Evolutionary conservation across 1,140 invertebrate species (phyloP).

Genomic region (Pogonomyrmex barbatus): DNA sequence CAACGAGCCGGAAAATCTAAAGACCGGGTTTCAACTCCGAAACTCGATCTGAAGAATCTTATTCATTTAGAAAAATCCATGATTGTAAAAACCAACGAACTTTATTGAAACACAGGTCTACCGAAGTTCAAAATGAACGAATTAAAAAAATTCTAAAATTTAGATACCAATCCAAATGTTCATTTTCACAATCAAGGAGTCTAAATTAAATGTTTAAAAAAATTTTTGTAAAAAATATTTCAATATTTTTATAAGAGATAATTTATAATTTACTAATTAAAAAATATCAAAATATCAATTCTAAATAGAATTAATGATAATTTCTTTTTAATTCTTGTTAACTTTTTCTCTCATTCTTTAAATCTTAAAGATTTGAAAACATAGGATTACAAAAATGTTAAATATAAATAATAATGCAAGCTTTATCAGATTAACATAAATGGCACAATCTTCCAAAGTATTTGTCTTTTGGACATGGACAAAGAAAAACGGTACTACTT

Average conservation of each 20-base stretch:
- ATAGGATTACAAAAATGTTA: slow-evolving; percentile 1
- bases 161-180: background rate
- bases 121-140: background rate
- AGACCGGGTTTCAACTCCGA: background rate
- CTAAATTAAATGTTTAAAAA: background rate
- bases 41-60: background rate
- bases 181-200: background rate
- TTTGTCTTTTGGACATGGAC: slow-evolving; percentile 13
- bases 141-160: background rate
- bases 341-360: background rate
- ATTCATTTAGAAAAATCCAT: background rate
- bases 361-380: background rate
- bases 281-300: background rate
- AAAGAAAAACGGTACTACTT: slow-evolving; percentile 73
- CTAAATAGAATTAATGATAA: slow-evolving; percentile 8
- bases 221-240: background rate
- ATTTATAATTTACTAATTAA: background rate
- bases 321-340: background rate
- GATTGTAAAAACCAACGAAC: background rate
- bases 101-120: background rate
- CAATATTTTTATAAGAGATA: background rate
- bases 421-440: slow-evolving; percentile 64
- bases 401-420: slow-evolving; percentile 4
- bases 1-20: slow-evolving; percentile 17
- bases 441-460: slow-evolving; percentile 67